Conservation (phyloP, 53 echinoderm and acorn worm species). For the Echinometra lucunter region DNA sequence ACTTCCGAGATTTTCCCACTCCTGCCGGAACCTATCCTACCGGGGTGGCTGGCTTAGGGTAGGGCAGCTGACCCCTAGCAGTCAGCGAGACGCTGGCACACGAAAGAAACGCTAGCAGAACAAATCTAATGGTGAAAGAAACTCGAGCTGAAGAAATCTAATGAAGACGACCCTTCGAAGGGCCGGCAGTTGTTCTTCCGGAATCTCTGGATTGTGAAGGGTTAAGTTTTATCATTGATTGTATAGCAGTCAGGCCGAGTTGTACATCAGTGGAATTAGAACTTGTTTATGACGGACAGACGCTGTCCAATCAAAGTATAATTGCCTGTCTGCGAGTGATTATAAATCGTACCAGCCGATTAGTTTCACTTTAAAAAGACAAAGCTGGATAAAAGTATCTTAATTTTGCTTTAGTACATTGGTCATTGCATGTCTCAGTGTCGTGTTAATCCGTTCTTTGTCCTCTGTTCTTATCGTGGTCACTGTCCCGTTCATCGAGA, state of each 20-base stretch:
- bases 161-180: not conserved
- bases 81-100: not conserved
- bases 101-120: not conserved
- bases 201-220: not conserved
- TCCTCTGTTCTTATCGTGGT: constrained; percentile 33
- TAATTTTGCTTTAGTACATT: constrained; percentile 19
- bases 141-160: not conserved
- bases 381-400: not conserved
- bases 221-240: not conserved
- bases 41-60: constrained; percentile 17
- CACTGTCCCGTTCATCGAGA: constrained; percentile 7
- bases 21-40: not conserved
- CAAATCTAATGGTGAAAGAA: not conserved
- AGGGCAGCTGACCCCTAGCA: constrained; percentile 26
- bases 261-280: constrained; percentile 1
- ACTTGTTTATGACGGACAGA: not conserved
- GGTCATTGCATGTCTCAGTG: not conserved
- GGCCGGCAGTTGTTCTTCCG: constrained; percentile 32
- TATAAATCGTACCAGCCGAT: constrained; percentile 62
- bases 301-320: constrained; percentile 14
- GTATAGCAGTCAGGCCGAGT: not conserved
- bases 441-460: constrained; percentile 39
- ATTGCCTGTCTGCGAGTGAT: constrained; percentile 33
- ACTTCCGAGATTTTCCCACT: constrained; percentile 41
- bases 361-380: not conserved